Conservation (phyloP, 2,113 vertebrate genomes). For the Ploceus nigricollis region DNA sequence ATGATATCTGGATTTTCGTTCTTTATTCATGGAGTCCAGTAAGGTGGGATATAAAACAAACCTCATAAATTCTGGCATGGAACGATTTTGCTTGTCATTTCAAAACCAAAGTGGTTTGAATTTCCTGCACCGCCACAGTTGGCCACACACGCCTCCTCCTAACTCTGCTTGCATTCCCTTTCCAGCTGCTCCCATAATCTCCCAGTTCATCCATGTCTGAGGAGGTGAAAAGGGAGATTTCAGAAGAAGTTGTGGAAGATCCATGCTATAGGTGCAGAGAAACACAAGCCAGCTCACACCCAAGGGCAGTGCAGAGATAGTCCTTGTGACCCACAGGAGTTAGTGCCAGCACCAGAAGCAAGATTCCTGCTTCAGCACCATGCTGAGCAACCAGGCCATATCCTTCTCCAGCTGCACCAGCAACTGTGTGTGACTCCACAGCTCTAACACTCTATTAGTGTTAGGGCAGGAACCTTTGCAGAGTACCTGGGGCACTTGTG, state of each 20-base stretch:
- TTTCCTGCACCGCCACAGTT: background rate
- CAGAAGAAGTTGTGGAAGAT: background rate
- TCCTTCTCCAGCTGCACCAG: background rate
- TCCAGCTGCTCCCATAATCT: background rate
- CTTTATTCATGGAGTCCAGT: background rate
- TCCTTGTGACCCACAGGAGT: accelerated
- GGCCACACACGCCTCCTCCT: background rate
- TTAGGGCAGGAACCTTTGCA: background rate
- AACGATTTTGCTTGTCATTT: background rate
- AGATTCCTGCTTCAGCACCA: background rate
- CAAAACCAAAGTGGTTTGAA: background rate
- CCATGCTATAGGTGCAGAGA: background rate
- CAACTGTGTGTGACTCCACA: background rate
- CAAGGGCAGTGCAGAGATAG: background rate
- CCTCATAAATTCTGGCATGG: background rate
- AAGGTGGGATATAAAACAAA: background rate
- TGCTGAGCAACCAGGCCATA: background rate
- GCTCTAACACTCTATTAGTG: background rate
- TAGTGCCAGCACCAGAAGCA: background rate
- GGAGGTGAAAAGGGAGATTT: background rate
- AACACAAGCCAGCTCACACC: background rate
- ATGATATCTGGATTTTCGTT: background rate
- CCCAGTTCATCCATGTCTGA: background rate
- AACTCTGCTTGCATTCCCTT: background rate
- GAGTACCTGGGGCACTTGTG: background rate